Evolutionary conservation across 2,888 invertebrate genomes (phyloP), one percentile per base, ranked within the genome.

Genomic region (Neelides folsomi): DNA sequence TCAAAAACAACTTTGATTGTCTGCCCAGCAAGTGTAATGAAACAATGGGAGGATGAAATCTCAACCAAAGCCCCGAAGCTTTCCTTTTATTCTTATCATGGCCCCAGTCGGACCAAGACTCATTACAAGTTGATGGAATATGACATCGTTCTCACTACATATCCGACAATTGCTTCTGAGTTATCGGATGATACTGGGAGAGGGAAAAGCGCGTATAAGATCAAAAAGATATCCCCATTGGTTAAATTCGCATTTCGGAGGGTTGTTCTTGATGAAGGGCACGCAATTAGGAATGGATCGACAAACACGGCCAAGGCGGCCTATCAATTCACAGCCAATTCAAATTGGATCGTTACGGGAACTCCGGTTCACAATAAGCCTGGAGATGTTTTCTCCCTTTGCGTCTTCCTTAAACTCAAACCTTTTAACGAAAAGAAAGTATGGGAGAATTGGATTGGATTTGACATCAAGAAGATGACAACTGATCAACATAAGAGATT

Each of bases 381-480:
- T 1, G 45, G 40, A 19, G 62, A 88, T 69, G 73, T 87, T 38
- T 88, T 80, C 71, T 79, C 86, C 0, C 70, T 87, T 43, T 68
- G 87, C 12, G 85, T 90, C 69, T 97, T 92, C 70, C 71, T 97
- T 8, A 73, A 80, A 12, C 86, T 87, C 67, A 75, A 81, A 7
- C 95, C 95, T 0, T 94, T 95, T 69, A 86, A 92, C 68, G 92
- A 95, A 59, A 73, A 86, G 41, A 63, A 81, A 74, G 81, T 89
- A 58, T 95, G 92, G 92, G 92, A 89, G 69, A 79, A 82, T 54
- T 93, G 90, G 83, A 86, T 95, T 48, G 86, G 86, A 66, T 84
- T 85, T 68, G 88, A 86, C 18, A 5, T 43, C 9, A 55, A 55
- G 12, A 19, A 12, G 1, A 41, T 49, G 68, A 80, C 78, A 59